Evolutionary conservation across 2,113 vertebrate species (phyloP).

Genomic region (Chlorocebus sabaeus): DNA sequence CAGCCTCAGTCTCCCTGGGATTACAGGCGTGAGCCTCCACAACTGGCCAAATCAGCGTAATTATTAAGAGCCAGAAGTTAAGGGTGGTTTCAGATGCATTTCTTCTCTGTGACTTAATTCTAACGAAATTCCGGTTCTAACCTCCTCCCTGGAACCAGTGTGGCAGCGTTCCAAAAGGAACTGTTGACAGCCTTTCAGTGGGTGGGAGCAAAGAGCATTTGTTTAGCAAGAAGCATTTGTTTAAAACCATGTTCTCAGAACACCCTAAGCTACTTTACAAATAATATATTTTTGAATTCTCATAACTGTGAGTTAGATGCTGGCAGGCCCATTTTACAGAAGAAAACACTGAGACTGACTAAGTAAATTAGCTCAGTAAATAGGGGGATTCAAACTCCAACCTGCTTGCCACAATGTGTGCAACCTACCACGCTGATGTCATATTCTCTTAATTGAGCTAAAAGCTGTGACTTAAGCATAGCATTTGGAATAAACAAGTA

Average conservation of each 20-base stretch:
- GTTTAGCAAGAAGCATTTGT: not conserved
- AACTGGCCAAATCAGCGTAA: no score
- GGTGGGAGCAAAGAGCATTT: not conserved
- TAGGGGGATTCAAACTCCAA: not conserved
- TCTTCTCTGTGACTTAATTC: not conserved
- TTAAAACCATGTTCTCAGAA: no score
- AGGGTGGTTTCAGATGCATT: not conserved
- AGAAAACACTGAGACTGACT: not conserved
- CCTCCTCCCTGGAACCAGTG: not conserved
- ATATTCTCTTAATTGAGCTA: not conserved
- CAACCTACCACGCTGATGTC: no score
- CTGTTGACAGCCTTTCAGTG: not conserved
- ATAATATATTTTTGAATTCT: not conserved
- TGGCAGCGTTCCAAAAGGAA: not conserved
- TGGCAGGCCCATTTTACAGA: not conserved
- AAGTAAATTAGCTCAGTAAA: not conserved
- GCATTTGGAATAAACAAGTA: not conserved
- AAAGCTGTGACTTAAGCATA: not conserved
- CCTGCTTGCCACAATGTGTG: not conserved
- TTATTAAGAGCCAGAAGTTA: not conserved
- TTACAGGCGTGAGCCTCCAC: no score
- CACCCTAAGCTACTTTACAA: not conserved
- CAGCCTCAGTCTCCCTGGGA: no score
- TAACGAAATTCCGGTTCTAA: not conserved
- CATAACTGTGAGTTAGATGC: not conserved